These are phyloP conservation scores for Galeopterus variegatus DNA, from an alignment of 2,113 vertebrate genomes.

Conservation along the genomic window DNA sequence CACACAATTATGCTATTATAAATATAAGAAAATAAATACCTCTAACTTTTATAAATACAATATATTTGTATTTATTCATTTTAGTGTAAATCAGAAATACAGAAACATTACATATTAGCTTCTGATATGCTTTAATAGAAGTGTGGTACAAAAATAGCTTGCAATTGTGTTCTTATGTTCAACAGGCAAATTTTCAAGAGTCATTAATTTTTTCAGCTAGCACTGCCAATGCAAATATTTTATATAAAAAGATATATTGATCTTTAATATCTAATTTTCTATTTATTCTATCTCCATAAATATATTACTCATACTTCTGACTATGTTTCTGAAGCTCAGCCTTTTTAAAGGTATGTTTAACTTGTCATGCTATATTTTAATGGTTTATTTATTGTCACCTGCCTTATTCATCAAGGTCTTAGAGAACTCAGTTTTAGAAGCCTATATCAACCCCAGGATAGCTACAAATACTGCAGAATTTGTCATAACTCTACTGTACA, in stretches of 20 bases:
- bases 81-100: background rate
- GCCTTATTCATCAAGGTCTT: background rate
- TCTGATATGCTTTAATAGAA: background rate
- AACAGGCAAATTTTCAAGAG: background rate
- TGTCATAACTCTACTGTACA: background rate
- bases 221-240: background rate
- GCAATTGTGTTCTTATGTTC: background rate
- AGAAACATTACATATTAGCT: background rate
- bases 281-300: background rate
- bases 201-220: background rate
- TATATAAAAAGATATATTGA: background rate
- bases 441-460: background rate
- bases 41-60: background rate
- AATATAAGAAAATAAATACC: background rate
- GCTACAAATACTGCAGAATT: background rate
- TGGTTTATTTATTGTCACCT: background rate
- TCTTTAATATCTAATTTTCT: background rate
- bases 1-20: background rate
- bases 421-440: background rate
- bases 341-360: background rate
- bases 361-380: background rate
- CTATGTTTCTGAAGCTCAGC: background rate
- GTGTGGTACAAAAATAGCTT: background rate
- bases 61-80: background rate
- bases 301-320: background rate